phyloP scores from a whole-genome alignment of 2,888 invertebrate genomes.

The Hyppa rectilinea region DNA sequence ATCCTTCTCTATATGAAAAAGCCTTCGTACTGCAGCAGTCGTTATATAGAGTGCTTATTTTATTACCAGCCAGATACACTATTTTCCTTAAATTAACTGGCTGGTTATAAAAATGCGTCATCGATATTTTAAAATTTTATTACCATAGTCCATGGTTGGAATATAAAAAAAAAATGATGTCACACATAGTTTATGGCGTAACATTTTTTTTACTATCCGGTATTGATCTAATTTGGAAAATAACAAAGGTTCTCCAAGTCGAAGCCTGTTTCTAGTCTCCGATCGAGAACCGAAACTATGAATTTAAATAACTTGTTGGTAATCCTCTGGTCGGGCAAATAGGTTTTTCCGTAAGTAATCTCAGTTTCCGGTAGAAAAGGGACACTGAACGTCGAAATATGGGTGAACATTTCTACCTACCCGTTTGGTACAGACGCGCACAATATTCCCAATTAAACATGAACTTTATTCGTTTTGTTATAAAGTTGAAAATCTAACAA shows the following conservation, averaged over 20 bases:
- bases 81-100: neutral
- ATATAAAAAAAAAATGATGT: constrained; percentile 25
- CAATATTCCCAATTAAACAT: too few relatives aligned
- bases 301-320: too few relatives aligned
- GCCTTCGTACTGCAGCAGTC: too few relatives aligned
- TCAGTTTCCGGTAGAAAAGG: neutral
- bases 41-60: neutral
- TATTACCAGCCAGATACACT: too few relatives aligned
- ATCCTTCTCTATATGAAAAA: neutral
- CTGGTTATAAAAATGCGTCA: constrained; percentile 8
- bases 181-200: constrained; percentile 4
- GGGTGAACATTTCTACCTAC: neutral
- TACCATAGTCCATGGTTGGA: neutral
- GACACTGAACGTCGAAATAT: neutral
- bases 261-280: neutral
- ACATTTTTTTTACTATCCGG: neutral
- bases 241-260: neutral
- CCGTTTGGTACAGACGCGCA: too few relatives aligned
- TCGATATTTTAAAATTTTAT: constrained; percentile 18
- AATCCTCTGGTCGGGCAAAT: neutral
- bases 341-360: neutral
- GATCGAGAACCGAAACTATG: neutral
- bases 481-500: too few relatives aligned
- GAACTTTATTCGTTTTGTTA: too few relatives aligned
- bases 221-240: neutral